Percentiles rank a stretch among this genome's conserved stretches.
Conservation (phyloP, 2,888 invertebrate genomes). For the Norana najaformis region DNA sequence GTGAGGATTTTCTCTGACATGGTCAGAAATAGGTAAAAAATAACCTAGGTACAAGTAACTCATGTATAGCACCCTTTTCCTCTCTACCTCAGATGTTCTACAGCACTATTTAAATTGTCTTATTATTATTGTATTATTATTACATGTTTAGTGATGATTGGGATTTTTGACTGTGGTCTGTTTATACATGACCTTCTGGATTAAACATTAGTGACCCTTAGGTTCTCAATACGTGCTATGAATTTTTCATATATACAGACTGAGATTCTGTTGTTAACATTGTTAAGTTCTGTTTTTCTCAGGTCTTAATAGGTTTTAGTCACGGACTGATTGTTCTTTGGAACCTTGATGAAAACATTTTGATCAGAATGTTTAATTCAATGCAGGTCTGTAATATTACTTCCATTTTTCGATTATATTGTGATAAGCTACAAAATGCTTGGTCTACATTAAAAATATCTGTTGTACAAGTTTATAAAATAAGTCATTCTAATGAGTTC, state of each 20-base stretch:
- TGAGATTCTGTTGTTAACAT: background rate
- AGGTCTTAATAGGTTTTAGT: conserved; percentile 85
- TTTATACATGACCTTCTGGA: background rate
- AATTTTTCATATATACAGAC: background rate
- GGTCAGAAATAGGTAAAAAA: too few relatives aligned
- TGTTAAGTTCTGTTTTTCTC: conserved; percentile 37
- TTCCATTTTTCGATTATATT: background rate
- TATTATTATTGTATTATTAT: too few relatives aligned
- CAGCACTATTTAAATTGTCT: too few relatives aligned
- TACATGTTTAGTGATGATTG: background rate
- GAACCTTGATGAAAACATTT: conserved; percentile 67
- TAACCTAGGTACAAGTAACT: too few relatives aligned
- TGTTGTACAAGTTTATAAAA: too few relatives aligned
- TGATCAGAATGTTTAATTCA: conserved; percentile 61
- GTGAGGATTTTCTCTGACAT: too few relatives aligned
- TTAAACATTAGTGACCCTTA: background rate
- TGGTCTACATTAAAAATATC: background rate
- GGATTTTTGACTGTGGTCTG: background rate
- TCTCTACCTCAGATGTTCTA: too few relatives aligned
- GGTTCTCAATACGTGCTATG: background rate
- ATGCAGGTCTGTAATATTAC: conserved; percentile 52
- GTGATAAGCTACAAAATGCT: background rate
- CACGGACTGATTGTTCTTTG: conserved; percentile 89
- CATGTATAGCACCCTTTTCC: too few relatives aligned
- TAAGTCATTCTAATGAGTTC: too few relatives aligned